Percentiles rank a stretch among this genome's conserved stretches.
These are phyloP conservation scores for Aegotheles bennettii DNA, from an alignment of 2,113 vertebrate species.

Conservation along the genomic window DNA sequence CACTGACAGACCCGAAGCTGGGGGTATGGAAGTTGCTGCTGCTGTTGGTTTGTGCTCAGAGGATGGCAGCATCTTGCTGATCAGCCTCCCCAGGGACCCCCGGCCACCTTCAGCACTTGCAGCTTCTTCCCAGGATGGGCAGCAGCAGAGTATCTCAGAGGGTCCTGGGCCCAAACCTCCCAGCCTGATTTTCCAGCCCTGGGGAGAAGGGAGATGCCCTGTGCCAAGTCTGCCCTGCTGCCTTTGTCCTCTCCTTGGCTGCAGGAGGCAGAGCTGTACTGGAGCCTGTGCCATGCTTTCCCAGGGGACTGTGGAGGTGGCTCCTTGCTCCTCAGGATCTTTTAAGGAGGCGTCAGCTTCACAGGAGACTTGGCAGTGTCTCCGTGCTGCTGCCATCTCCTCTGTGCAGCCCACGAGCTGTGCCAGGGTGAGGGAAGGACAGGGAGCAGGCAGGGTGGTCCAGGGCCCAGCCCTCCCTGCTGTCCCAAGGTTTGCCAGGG, in stretches of 20 bases:
- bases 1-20: neutral
- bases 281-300: neutral
- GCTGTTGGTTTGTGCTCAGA: neutral
- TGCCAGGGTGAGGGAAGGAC: neutral
- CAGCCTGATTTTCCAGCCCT: neutral
- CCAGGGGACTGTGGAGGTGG: neutral
- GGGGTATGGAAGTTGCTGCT: neutral
- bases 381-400: neutral
- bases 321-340: neutral
- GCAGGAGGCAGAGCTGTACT: neutral
- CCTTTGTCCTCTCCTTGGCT: neutral
- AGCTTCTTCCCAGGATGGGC: neutral
- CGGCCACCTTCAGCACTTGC: accelerated
- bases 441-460: neutral
- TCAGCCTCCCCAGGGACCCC: neutral
- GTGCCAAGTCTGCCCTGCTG: neutral
- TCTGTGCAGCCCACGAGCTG: neutral
- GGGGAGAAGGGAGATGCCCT: neutral
- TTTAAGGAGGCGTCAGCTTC: neutral
- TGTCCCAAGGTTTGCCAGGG: neutral
- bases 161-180: neutral
- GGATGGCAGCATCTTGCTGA: neutral
- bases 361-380: neutral
- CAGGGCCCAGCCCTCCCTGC: neutral
- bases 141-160: neutral